Base-by-base conservation (phyloP, 2,113 vertebrate genomes). In the Cyprinodon variegatus region DNA sequence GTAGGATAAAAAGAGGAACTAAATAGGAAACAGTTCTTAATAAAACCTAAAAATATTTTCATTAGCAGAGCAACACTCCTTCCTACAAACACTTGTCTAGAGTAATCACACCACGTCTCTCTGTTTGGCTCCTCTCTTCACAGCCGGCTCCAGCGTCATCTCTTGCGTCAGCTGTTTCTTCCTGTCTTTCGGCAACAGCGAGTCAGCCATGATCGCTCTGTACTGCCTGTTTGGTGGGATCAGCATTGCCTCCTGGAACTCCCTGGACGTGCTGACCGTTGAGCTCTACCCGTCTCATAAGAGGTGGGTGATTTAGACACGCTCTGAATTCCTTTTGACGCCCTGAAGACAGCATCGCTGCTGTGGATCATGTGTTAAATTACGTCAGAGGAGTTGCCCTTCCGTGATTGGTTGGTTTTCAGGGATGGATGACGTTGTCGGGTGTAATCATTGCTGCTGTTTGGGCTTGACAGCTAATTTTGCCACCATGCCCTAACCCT, bases 91-190 rank as follows among this genome's bases (percentile, higher is more conserved):
- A 9, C 17, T 13, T n/a, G 50, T 53, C 50, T 7, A 10, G 15
- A 53, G 50, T 62, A 67, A 67, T 36, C 15, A 68, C 3, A 9
- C 39, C 0, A 4, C 0, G 57, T n/a, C 9, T 46, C 14, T 39
- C 63, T 48, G 17, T 48, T 39, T 66, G 10, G 53, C 4, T 1
- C 9, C 11, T 45, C 11, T 3, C 0, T 71, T 4, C 4, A 36
- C 91, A 99, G 97, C 97, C 3, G 98, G 98, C 60, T 99, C 98
- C 93, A 98, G 97, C 1, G 96, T 98, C 68, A 97, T 99, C 93
- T 98, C 98, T 38, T 99, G 98, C 43, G 4, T 99, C 85, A 99
- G 97, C 95, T 99, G 98, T 91, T 99, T 99, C 95, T 98, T 99
- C 94, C 93, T 99, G 83, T 98, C 96, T 36, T 98, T 99, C 0